A percentile compares a stretch with the other conserved stretches of the same genome.
Evolutionary conservation across 2,888 invertebrate genomes (phyloP).

Genomic region (Chromoteleia sp.): DNA sequence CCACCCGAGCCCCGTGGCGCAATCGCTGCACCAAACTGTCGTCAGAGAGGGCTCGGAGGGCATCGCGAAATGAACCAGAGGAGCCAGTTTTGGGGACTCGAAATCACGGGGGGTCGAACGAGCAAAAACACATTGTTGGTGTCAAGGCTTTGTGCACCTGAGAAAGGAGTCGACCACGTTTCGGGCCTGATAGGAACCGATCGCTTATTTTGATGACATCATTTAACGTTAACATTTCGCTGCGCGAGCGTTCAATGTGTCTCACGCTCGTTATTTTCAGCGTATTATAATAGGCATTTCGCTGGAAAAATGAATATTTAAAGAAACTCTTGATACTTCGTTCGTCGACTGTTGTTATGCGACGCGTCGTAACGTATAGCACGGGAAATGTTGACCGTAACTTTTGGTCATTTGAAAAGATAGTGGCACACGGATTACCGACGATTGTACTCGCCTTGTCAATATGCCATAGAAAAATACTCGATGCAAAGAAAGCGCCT

Average conservation of each 20-base stretch:
- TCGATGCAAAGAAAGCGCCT: not conserved
- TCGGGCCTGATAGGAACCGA: not conserved
- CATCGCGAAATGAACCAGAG: slow-evolving; percentile 30
- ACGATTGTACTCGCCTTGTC: slow-evolving; percentile 26
- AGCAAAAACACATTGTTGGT: slow-evolving; percentile 27
- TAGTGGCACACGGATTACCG: slow-evolving; percentile 2
- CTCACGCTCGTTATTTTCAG: too few species aligned
- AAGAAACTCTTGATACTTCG: too few species aligned
- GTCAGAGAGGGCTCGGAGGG: slow-evolving; percentile 70
- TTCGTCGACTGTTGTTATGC: too few species aligned
- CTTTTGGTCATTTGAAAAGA: slow-evolving; percentile 32
- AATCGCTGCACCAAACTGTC: slow-evolving; percentile 77
- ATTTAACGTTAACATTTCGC: not conserved
- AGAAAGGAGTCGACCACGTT: not conserved
- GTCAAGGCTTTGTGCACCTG: slow-evolving; percentile 3
- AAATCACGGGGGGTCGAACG: slow-evolving; percentile 39
- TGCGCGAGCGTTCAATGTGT: too few species aligned
- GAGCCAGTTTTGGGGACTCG: slow-evolving; percentile 33
- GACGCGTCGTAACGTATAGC: slow-evolving; percentile 11
- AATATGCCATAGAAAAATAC: slow-evolving; percentile 26
- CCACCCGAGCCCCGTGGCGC: slow-evolving; percentile 75
- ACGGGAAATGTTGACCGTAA: slow-evolving; percentile 14
- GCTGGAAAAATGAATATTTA: too few species aligned
- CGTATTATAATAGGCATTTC: too few species aligned
- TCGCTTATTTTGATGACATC: slow-evolving; percentile 8